These are phyloP conservation scores for Tragelaphus oryx DNA, from an alignment of 2,797 vertebrate genomes.

Conservation along the genomic window DNA sequence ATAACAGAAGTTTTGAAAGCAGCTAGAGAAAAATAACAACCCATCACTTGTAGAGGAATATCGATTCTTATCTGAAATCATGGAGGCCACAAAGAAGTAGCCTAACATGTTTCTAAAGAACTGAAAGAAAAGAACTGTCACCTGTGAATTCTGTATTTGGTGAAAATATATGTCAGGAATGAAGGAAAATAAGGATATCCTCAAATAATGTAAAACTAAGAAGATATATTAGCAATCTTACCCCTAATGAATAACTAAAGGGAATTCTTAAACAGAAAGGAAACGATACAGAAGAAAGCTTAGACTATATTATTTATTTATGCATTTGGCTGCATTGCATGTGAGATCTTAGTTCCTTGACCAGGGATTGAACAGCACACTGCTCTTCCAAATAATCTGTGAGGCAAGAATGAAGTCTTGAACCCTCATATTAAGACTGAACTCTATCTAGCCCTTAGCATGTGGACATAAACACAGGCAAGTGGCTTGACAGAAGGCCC, in stretches of 20 bases:
- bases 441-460: background rate
- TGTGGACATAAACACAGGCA: background rate
- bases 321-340: background rate
- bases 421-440: background rate
- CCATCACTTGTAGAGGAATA: background rate
- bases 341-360: background rate
- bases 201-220: background rate
- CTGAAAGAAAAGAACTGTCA: background rate
- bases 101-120: background rate
- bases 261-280: background rate
- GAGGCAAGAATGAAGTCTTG: background rate
- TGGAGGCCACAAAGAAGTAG: background rate
- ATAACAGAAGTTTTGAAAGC: background rate
- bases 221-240: background rate
- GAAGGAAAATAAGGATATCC: background rate
- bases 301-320: background rate
- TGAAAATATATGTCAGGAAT: background rate
- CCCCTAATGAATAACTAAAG: background rate
- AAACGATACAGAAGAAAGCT: background rate
- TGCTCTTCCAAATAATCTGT: background rate
- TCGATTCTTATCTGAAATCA: background rate
- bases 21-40: background rate
- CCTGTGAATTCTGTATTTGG: background rate
- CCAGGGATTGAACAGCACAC: background rate
- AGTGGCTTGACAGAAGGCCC: background rate